phyloP scores from a whole-genome alignment of 2,113 vertebrate genomes.

The Podilymbus podiceps region DNA sequence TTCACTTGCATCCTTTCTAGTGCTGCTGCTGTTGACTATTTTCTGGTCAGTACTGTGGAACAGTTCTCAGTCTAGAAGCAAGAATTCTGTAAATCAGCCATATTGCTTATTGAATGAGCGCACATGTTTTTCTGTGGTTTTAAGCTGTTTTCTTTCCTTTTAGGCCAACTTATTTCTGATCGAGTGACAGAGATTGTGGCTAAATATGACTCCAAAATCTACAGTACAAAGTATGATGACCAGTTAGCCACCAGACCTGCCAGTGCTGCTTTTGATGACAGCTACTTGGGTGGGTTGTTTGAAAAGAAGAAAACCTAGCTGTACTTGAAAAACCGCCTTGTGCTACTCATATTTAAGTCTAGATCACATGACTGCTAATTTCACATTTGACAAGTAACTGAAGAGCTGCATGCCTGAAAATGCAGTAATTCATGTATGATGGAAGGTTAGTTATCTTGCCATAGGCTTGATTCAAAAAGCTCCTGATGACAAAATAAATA shows the following conservation, averaged over 20 bases:
- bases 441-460: neutral
- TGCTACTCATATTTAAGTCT: neutral
- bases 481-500: neutral
- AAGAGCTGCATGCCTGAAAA: neutral
- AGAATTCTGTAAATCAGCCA: neutral
- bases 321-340: neutral
- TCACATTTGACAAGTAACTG: no score
- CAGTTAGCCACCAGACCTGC: constrained; percentile 86
- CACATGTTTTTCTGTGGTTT: neutral
- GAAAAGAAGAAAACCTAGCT: neutral
- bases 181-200: constrained; percentile 87
- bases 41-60: fast-evolving
- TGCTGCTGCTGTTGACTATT: neutral
- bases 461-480: neutral
- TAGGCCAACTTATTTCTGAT: constrained; percentile 94
- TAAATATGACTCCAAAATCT: constrained; percentile 66
- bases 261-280: constrained; percentile 89
- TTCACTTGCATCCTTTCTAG: neutral
- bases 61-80: neutral
- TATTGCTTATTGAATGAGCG: neutral
- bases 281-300: constrained; percentile 86
- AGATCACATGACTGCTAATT: neutral
- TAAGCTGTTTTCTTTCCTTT: neutral
- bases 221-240: constrained; percentile 78
- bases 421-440: neutral